A percentile compares a stretch with the other conserved stretches of the same genome.
These are phyloP conservation scores for Calosoma granatense DNA, from an alignment of 1,140 invertebrate genomes.

Conservation along the genomic window DNA sequence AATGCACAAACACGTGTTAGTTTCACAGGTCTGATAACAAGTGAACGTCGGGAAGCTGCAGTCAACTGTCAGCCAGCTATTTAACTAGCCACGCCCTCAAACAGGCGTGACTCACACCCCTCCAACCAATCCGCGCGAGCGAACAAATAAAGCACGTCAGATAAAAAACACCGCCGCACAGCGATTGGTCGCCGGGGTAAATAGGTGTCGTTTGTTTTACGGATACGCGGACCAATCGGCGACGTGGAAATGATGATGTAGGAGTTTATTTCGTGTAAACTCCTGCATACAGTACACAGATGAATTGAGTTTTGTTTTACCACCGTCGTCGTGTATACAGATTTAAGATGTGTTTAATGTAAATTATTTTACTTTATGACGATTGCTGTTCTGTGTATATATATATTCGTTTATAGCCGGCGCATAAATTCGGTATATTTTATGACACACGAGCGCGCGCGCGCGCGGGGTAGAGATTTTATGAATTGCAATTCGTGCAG, in stretches of 20 bases:
- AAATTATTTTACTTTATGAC: constrained; percentile 32
- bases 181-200: constrained; percentile 22
- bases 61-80: constrained; percentile 20
- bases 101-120: not conserved
- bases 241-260: constrained; percentile 26
- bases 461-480: too few relatives aligned
- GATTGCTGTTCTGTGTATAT: constrained; percentile 22
- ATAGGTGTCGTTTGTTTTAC: constrained; percentile 15
- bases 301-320: constrained; percentile 34
- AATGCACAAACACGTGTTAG: not conserved
- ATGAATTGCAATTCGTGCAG: not conserved
- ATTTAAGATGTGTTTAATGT: constrained; percentile 34
- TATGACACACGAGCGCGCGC: constrained; percentile 20
- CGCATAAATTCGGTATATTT: constrained; percentile 28
- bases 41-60: constrained; percentile 25
- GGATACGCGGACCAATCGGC: constrained; percentile 25
- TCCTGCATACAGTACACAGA: constrained; percentile 26
- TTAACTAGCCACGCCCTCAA: constrained; percentile 19
- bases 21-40: constrained; percentile 31
- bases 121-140: constrained; percentile 16
- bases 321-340: too few relatives aligned
- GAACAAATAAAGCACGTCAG: constrained; percentile 20
- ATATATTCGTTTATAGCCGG: constrained; percentile 25
- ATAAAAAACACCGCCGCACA: constrained; percentile 18
- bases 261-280: constrained; percentile 28